These are phyloP conservation scores for Esox masquinongy DNA, from an alignment of 2,797 vertebrate species.

Conservation along the genomic window DNA sequence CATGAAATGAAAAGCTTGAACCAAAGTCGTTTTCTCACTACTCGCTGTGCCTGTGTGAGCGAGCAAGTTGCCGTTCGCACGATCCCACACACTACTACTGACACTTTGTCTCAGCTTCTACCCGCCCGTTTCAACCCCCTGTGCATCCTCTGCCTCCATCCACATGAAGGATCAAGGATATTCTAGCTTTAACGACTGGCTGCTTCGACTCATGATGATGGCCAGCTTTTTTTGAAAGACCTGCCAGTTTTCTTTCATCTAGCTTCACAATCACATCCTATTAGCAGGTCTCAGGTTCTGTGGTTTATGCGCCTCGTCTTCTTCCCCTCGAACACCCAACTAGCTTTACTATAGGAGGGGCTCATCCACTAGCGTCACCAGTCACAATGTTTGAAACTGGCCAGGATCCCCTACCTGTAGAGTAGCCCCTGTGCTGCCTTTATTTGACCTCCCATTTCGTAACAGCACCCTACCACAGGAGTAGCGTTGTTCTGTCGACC, in stretches of 20 bases:
- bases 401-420: constrained; percentile 34
- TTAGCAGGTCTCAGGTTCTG: constrained; percentile 49
- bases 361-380: constrained; percentile 33
- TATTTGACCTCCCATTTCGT: constrained; percentile 15
- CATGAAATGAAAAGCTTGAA: constrained; percentile 98
- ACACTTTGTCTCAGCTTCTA: constrained; percentile 79
- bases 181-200: constrained; percentile 67
- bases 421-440: constrained; percentile 31
- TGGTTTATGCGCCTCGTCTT: constrained; percentile 33
- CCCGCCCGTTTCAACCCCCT: constrained; percentile 28
- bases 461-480: constrained; percentile 27
- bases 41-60: constrained; percentile 92
- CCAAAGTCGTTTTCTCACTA: constrained; percentile 99
- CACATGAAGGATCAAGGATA: constrained; percentile 60
- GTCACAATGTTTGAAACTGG: constrained; percentile 32
- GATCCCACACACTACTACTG: constrained; percentile 83
- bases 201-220: constrained; percentile 58
- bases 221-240: constrained; percentile 48
- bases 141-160: constrained; percentile 48
- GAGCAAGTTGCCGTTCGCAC: constrained; percentile 83
- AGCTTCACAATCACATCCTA: constrained; percentile 65
- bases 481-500: constrained; percentile 47
- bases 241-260: constrained; percentile 54
- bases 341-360: constrained; percentile 30
- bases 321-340: constrained; percentile 38